Evolutionary conservation across 1,140 invertebrate genomes (phyloP).

Genomic region (Oryctes rhinoceros): DNA sequence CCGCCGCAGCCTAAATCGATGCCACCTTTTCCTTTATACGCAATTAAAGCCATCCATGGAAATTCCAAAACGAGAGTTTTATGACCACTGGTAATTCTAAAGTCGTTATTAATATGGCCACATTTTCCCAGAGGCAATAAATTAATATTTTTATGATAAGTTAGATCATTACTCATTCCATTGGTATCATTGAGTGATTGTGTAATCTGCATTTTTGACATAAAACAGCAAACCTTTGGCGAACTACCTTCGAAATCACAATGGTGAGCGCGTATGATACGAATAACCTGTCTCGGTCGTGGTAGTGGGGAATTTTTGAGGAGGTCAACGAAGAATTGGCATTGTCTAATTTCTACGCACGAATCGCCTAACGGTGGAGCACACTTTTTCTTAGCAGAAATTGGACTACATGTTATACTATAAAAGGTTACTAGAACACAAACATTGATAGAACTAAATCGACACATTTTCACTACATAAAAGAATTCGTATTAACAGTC

Average conservation of each 20-base stretch:
- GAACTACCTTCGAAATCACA: slow-evolving; percentile 49
- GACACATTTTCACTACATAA: too few species aligned
- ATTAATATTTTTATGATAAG: slow-evolving; percentile 31
- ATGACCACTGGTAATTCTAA: slow-evolving; percentile 64
- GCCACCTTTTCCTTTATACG: slow-evolving; percentile 56
- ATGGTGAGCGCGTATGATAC: slow-evolving; percentile 49
- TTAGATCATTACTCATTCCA: background rate
- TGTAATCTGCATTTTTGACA: background rate
- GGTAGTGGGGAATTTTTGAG: slow-evolving; percentile 49
- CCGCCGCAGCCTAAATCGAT: slow-evolving; percentile 66
- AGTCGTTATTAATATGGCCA: slow-evolving; percentile 59
- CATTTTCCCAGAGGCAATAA: slow-evolving; percentile 54
- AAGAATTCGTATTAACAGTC: too few species aligned
- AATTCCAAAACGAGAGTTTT: slow-evolving; percentile 63
- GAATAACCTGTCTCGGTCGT: slow-evolving; percentile 50
- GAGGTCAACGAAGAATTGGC: slow-evolving; percentile 52
- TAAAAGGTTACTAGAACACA: too few species aligned
- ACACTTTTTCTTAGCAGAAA: slow-evolving; percentile 34
- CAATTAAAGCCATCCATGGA: slow-evolving; percentile 67
- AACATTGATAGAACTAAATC: too few species aligned
- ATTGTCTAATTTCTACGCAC: slow-evolving; percentile 52
- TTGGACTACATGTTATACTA: too few species aligned
- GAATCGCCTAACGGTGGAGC: slow-evolving; percentile 40
- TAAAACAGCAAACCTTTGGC: slow-evolving; percentile 52
- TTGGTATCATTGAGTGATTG: background rate